These are phyloP conservation scores for Seira musarum DNA, from an alignment of 2,888 invertebrate species.

Conservation along the genomic window DNA sequence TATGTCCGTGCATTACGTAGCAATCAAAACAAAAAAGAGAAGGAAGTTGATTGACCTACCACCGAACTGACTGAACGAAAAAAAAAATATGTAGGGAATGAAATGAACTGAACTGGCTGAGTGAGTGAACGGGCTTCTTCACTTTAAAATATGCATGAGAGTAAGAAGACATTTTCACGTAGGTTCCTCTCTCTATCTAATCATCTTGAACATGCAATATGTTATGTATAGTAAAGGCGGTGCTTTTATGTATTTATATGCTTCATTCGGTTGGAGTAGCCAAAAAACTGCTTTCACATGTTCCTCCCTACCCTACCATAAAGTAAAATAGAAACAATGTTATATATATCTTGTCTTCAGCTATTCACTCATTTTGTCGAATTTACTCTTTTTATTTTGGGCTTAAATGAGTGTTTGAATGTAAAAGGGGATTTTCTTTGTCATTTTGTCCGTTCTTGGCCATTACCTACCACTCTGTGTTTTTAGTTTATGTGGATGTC, in stretches of 20 bases:
- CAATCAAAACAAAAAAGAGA: constrained; percentile 34
- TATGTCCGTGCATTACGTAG: neutral
- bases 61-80: constrained; percentile 9
- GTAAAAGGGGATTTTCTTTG: too few species aligned
- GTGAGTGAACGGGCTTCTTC: constrained; percentile 28
- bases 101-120: neutral
- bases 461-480: too few species aligned
- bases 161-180: neutral
- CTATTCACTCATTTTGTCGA: too few species aligned
- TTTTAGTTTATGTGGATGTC: too few species aligned
- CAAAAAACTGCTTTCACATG: neutral
- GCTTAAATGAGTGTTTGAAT: too few species aligned
- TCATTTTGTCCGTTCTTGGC: too few species aligned
- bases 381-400: too few species aligned
- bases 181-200: neutral
- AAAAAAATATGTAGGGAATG: constrained; percentile 11
- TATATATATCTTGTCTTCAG: too few species aligned
- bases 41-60: constrained; percentile 44
- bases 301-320: neutral
- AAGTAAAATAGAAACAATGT: too few species aligned
- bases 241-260: neutral
- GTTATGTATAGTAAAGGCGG: too few species aligned
- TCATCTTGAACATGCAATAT: constrained; percentile 2
- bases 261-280: neutral
- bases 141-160: neutral